These are phyloP conservation scores for Hippasteria phrygiana DNA, from an alignment of 53 echinoderm and acorn worm genomes.

Conservation along the genomic window DNA sequence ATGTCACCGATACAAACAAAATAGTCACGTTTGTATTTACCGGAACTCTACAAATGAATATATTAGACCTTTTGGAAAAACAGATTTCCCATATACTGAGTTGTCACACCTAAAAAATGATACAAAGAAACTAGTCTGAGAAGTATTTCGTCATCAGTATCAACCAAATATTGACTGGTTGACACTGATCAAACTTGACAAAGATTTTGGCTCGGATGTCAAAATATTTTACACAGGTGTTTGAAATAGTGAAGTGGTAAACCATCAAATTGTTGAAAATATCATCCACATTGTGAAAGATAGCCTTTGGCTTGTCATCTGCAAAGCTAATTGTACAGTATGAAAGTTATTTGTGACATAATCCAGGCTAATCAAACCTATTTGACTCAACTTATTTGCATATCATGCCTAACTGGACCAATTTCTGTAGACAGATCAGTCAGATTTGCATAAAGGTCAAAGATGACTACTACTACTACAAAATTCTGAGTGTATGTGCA, in stretches of 20 bases:
- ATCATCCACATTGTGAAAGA: no score
- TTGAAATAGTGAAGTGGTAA: no score
- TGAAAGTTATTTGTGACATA: no score
- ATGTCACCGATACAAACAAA: constrained; percentile 7
- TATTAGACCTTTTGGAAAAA: constrained; percentile 34
- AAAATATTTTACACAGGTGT: no score
- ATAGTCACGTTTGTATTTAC: constrained; percentile 6
- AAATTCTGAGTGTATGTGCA: background rate
- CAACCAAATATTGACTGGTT: no score
- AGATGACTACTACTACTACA: background rate
- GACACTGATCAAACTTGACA: background rate
- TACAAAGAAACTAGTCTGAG: constrained; percentile 30
- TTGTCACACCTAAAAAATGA: constrained; percentile 54
- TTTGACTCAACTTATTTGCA: background rate
- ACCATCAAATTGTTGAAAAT: no score
- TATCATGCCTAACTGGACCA: background rate
- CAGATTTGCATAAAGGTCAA: constrained; percentile 2
- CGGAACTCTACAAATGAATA: constrained; percentile 31
- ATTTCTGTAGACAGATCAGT: background rate
- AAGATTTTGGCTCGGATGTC: background rate
- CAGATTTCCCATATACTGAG: constrained; percentile 41
- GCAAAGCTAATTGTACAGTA: no score
- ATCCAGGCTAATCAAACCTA: background rate
- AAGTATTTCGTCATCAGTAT: background rate
- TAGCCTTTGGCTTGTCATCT: no score